Conservation (phyloP, 2,888 invertebrate species). For the Hypercompe scribonia region DNA sequence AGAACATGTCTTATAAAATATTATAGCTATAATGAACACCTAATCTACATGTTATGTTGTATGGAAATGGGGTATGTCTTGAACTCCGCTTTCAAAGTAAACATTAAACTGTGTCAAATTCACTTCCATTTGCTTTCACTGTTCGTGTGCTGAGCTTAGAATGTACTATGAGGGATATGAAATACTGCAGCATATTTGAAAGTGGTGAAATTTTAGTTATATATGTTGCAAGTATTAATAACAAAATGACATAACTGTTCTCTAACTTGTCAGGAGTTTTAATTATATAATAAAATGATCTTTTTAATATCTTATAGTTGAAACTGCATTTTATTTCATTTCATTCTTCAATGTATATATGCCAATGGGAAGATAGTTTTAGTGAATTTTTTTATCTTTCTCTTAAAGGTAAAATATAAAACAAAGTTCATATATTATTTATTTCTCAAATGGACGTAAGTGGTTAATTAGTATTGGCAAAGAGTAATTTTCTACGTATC, state of each 20-base stretch:
- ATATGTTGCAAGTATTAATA: neutral
- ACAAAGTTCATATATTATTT: no score
- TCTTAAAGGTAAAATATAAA: no score
- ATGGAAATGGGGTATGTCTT: slow-evolving; percentile 22
- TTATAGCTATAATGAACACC: slow-evolving; percentile 34
- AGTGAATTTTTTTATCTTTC: no score
- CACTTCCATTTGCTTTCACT: slow-evolving; percentile 52
- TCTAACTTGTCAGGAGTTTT: no score
- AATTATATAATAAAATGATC: no score
- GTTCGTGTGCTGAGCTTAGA: slow-evolving; percentile 29
- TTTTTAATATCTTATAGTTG: no score
- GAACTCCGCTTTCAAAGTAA: slow-evolving; percentile 50
- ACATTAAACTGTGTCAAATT: slow-evolving; percentile 56
- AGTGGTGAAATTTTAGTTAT: neutral
- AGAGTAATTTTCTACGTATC: no score
- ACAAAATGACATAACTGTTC: neutral
- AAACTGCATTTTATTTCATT: no score
- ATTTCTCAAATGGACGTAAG: no score
- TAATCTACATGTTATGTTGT: slow-evolving; percentile 17
- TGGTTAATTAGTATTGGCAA: no score
- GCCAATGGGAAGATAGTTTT: no score
- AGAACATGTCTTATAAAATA: slow-evolving; percentile 30
- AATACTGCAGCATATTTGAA: slow-evolving; percentile 7
- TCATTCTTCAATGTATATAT: no score
- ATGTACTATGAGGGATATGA: slow-evolving; percentile 17